A percentile compares a stretch with the other conserved stretches of the same genome.
Conservation (phyloP, 2,113 vertebrate species). For the Urocitellus parryii region DNA sequence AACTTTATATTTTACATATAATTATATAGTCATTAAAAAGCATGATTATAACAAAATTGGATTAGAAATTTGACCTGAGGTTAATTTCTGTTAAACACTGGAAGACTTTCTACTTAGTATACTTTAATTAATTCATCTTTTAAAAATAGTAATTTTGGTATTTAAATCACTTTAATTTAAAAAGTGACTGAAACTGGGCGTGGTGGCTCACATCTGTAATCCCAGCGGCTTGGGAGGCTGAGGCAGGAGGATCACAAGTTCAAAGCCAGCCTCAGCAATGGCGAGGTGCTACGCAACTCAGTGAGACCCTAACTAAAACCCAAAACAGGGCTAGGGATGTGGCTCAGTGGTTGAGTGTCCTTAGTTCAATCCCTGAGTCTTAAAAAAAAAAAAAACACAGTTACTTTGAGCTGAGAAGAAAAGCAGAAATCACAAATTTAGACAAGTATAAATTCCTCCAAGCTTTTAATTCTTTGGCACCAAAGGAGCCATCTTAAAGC, state of each 20-base stretch:
- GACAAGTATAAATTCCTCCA: conserved; percentile 17
- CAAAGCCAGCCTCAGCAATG: too few species aligned
- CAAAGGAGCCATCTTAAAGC: neutral
- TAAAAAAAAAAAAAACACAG: neutral
- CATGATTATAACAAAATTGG: conserved; percentile 49
- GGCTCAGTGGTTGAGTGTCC: too few species aligned
- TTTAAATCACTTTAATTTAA: conserved; percentile 39
- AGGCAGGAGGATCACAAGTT: too few species aligned
- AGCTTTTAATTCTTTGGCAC: conserved; percentile 16
- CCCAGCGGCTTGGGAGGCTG: too few species aligned
- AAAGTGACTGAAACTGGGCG: neutral
- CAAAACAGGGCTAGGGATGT: too few species aligned
- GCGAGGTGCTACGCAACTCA: too few species aligned
- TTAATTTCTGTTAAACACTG: conserved; percentile 56
- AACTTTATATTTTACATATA: conserved; percentile 4
- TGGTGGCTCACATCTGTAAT: too few species aligned
- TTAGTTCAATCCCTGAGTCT: too few species aligned
- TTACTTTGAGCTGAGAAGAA: conserved; percentile 11
- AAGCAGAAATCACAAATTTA: neutral
- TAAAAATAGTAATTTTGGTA: conserved; percentile 39
- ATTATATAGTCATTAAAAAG: conserved; percentile 54
- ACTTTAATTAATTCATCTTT: conserved; percentile 48
- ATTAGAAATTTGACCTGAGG: conserved; percentile 48
- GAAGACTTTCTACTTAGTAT: conserved; percentile 40
- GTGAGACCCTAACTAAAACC: too few species aligned